A percentile compares a stretch with the other conserved stretches of the same genome.
phyloP scores from a whole-genome alignment of 2,888 invertebrate genomes.

The Cheilosia variabilis region DNA sequence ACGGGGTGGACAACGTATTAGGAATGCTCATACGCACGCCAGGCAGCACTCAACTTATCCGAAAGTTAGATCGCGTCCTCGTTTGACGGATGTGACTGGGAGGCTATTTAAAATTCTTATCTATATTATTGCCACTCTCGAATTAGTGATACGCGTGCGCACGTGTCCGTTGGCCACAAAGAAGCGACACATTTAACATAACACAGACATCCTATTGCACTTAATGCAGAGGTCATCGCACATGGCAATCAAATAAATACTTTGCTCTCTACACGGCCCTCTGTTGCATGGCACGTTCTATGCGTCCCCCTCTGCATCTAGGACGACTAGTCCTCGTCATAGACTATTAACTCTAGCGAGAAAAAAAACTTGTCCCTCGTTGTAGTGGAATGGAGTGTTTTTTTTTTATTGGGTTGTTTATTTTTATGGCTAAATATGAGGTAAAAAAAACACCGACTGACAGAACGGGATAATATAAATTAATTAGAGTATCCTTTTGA shows the following conservation, averaged over 20 bases:
- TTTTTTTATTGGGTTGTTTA: slow-evolving; percentile 64
- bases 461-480: slow-evolving; percentile 60
- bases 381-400: slow-evolving; percentile 19
- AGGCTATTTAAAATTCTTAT: slow-evolving; percentile 53
- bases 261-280: background rate
- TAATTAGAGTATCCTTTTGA: slow-evolving; percentile 67
- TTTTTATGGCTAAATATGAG: slow-evolving; percentile 61
- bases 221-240: slow-evolving; percentile 50
- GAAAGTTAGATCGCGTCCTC: slow-evolving; percentile 52
- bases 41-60: slow-evolving; percentile 49
- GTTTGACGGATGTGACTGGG: slow-evolving; percentile 47
- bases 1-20: slow-evolving; percentile 38
- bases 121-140: slow-evolving; percentile 50
- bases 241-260: slow-evolving; percentile 30
- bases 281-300: slow-evolving; percentile 20
- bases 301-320: slow-evolving; percentile 27
- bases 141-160: slow-evolving; percentile 63
- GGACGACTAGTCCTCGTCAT: slow-evolving; percentile 67
- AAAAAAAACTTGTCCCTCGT: slow-evolving; percentile 17
- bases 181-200: slow-evolving; percentile 37
- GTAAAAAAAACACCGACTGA: slow-evolving; percentile 32
- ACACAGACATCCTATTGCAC: slow-evolving; percentile 2
- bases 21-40: slow-evolving; percentile 48
- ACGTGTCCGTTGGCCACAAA: slow-evolving; percentile 32
- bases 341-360: slow-evolving; percentile 64